Base-by-base conservation (phyloP, 2,113 vertebrate genomes). In the Zosterops borbonicus region DNA sequence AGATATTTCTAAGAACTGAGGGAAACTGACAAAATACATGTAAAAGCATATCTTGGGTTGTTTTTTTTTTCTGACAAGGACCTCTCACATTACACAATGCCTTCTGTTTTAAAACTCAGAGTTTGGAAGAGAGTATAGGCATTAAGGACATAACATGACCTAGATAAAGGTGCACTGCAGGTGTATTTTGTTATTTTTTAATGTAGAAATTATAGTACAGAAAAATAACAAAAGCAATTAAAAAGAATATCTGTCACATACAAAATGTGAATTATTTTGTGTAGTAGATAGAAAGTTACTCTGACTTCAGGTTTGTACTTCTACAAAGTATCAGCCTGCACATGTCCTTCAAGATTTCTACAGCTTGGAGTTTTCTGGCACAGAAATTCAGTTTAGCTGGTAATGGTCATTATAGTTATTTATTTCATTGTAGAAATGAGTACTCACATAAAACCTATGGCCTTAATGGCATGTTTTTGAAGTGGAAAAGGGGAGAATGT, bases 271-370 rank as follows among this genome's bases (percentile, higher is more conserved):
- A 89, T 81, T 80, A 55, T 81, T 71, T 58, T 50, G 29, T 60
- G 29, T 39, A 68, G 44, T 47, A 67, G 47, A 60, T 46, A 56
- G 39, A 39, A 70, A 31, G 2, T 87, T 63, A 33, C 14, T 39
- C 33, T 70, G 37, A 28, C 29, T 70, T 82, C 42, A 50, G 42
- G 9, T 23, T 75, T 17, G 20, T 58, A 25, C 5, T 71, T 29
- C 33, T 0, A 12, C 2, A 0, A 18, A 47, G 8, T 44, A 53
- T 62, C 19, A 83, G 15, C 4, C 15, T 69, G 19, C 22, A 39
- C 0, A 0, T 52, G 14, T 44, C 0, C 0, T 39, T 59, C 12
- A 9, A 49, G 41, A 52, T 58, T 74, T 17, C 9, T 21, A 3
- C 19, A 31, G 4, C 68, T 67, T 60, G 50, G 20, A n/a, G 16